These are phyloP conservation scores for Notocelia uddmanniana DNA, from an alignment of 2,888 invertebrate species.

Conservation along the genomic window DNA sequence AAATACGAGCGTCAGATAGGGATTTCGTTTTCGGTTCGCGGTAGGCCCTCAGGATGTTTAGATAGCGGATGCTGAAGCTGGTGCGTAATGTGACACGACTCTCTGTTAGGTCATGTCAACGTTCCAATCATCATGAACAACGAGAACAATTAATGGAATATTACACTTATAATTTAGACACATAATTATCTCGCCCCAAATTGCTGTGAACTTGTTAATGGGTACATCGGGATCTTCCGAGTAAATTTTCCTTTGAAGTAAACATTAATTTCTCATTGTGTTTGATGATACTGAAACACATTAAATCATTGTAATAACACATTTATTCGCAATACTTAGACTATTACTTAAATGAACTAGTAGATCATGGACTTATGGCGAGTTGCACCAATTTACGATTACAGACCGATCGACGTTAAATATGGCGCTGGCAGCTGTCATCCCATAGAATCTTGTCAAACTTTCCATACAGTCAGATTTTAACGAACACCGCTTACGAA, in stretches of 20 bases:
- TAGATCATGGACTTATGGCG: no score
- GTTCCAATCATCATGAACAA: slow-evolving; percentile 34
- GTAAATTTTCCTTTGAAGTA: slow-evolving; percentile 33
- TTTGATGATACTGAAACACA: slow-evolving; percentile 15
- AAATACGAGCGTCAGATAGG: no score
- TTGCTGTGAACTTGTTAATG: slow-evolving; percentile 12
- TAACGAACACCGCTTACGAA: no score
- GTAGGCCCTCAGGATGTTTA: background rate
- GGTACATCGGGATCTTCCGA: slow-evolving; percentile 30
- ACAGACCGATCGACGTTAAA: no score
- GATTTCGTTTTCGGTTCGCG: no score
- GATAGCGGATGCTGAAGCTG: background rate
- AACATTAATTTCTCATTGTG: slow-evolving; percentile 32
- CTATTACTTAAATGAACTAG: no score
- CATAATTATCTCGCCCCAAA: slow-evolving; percentile 32
- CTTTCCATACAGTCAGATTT: no score
- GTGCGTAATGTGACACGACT: slow-evolving; percentile 15
- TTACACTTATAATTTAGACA: slow-evolving; percentile 24
- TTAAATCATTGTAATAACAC: background rate
- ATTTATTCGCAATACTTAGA: slow-evolving; percentile 15
- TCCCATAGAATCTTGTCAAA: no score
- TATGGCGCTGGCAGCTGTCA: no score
- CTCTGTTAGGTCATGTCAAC: slow-evolving; percentile 28
- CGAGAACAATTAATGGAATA: slow-evolving; percentile 43
- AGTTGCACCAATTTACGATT: no score